Evolutionary conservation across 2,113 vertebrate genomes (phyloP).

Genomic region (Thinocorus orbignyianus): DNA sequence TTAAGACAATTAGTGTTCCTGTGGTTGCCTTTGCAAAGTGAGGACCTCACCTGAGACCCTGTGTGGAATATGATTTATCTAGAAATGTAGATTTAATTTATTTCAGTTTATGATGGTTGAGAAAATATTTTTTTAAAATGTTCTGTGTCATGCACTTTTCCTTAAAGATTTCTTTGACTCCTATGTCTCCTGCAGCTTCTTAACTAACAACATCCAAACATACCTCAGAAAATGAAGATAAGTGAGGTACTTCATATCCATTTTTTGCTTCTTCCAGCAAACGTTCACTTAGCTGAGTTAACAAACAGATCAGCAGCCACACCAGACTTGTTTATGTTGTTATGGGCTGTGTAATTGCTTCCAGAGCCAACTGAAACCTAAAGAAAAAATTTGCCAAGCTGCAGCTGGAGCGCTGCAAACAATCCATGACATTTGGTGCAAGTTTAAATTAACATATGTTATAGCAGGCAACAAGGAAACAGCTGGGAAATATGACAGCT

Average conservation of each 20-base stretch:
- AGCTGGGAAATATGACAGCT: conserved; percentile 55
- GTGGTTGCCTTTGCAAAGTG: background rate
- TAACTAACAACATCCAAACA: background rate
- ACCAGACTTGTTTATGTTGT: conserved; percentile 53
- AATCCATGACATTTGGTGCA: conserved; percentile 48
- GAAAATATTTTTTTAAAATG: too few relatives aligned
- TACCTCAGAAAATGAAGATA: background rate
- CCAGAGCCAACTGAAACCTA: conserved; percentile 34
- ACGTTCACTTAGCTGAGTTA: conserved; percentile 39
- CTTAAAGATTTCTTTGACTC: background rate
- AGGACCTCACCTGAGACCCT: background rate
- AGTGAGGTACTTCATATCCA: background rate
- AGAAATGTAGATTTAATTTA: background rate
- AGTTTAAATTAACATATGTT: conserved; percentile 68
- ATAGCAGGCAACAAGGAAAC: conserved; percentile 37
- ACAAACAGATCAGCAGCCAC: conserved; percentile 6
- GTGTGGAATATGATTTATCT: background rate
- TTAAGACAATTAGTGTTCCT: background rate
- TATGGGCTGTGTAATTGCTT: conserved; percentile 19
- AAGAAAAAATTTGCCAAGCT: conserved; percentile 36
- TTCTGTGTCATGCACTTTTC: background rate
- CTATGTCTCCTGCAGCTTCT: background rate
- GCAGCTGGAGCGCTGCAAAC: conserved; percentile 36
- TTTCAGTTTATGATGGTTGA: background rate
- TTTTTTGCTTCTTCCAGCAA: conserved; percentile 25